These are phyloP conservation scores for Cenopis cana DNA, from an alignment of 2,888 invertebrate genomes.

Conservation along the genomic window DNA sequence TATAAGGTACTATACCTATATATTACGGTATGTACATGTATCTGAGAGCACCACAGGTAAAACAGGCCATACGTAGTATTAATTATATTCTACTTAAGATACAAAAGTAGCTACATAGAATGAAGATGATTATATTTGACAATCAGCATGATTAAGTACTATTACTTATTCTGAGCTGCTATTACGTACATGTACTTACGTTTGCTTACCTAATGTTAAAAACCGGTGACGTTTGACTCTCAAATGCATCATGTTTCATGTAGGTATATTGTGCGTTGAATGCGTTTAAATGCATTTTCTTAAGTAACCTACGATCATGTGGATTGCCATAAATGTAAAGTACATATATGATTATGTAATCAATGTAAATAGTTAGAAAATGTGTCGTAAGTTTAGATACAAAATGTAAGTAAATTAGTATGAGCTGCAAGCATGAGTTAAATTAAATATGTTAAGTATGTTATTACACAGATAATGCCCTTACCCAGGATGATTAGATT, in stretches of 20 bases:
- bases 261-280: not conserved
- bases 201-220: not conserved
- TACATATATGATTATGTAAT: not conserved
- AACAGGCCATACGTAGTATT: constrained; percentile 7
- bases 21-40: no score
- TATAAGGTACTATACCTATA: no score
- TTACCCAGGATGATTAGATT: no score
- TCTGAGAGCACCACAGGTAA: not conserved
- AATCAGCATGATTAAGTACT: constrained; percentile 9
- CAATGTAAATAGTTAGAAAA: constrained; percentile 22
- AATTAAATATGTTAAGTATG: constrained; percentile 12
- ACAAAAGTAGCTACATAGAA: constrained; percentile 12
- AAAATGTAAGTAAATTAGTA: constrained; percentile 22
- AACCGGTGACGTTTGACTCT: not conserved
- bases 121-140: not conserved
- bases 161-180: no score
- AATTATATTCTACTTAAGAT: not conserved
- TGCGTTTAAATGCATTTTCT: not conserved
- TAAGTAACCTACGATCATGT: not conserved
- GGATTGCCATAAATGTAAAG: constrained; percentile 3
- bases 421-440: constrained; percentile 35
- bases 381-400: constrained; percentile 19
- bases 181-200: no score
- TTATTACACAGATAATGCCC: not conserved
- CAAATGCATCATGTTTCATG: not conserved